Conservation (phyloP, 2,113 vertebrate species). For the Symphodus melops region DNA sequence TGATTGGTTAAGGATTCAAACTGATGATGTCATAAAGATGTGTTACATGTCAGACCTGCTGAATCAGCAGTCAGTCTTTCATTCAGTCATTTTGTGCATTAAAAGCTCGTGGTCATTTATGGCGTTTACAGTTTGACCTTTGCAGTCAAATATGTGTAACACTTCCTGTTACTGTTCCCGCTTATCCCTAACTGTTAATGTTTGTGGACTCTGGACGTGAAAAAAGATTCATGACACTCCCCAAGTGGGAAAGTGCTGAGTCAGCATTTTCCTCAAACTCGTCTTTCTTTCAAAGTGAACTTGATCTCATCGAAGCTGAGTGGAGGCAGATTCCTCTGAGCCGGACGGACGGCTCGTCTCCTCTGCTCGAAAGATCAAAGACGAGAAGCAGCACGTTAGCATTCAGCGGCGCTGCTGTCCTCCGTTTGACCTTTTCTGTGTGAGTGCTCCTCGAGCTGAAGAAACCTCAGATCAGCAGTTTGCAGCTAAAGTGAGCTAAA, state of each 20-base stretch:
- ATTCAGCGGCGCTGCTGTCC: slow-evolving; percentile 40
- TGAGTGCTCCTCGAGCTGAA: not conserved
- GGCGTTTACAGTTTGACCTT: too few species aligned
- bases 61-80: too few species aligned
- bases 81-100: too few species aligned
- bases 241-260: slow-evolving; percentile 3
- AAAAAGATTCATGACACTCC: not conserved
- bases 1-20: too few species aligned
- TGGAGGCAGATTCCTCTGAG: not conserved
- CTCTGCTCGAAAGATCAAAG: not conserved
- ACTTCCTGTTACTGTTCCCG: too few species aligned
- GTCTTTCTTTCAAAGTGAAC: slow-evolving; percentile 19
- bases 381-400: slow-evolving; percentile 12
- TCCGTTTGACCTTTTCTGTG: slow-evolving; percentile 38
- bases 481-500: not conserved
- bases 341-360: not conserved
- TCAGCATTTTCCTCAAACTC: slow-evolving; percentile 37
- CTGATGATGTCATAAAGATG: too few species aligned
- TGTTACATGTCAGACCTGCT: too few species aligned
- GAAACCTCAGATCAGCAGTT: slow-evolving; percentile 10
- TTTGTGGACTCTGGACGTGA: not conserved
- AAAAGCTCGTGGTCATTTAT: too few species aligned
- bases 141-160: too few species aligned
- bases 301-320: slow-evolving; percentile 33
- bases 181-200: too few species aligned